These are phyloP conservation scores for Planiliza haematocheilus DNA, from an alignment of 2,113 vertebrate species.

Conservation along the genomic window DNA sequence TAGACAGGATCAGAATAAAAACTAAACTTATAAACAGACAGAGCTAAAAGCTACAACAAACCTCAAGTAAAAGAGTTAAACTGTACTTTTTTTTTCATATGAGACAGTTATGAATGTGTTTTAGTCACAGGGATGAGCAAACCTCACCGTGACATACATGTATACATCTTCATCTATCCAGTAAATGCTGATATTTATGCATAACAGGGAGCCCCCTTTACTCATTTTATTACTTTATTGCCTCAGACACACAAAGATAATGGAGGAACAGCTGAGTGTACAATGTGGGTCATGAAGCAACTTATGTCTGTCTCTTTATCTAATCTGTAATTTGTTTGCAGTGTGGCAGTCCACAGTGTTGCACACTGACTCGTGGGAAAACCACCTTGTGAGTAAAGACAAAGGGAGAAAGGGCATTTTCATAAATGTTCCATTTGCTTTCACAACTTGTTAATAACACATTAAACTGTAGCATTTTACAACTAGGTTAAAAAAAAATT, in stretches of 20 bases:
- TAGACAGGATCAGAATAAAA: no score
- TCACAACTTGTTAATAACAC: not conserved
- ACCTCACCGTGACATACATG: not conserved
- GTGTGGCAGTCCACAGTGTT: not conserved
- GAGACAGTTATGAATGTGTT: no score
- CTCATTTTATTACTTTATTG: slow-evolving; percentile 1
- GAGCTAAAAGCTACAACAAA: no score
- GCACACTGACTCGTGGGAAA: not conserved
- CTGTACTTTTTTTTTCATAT: no score
- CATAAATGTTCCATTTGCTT: not conserved
- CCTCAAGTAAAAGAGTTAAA: no score
- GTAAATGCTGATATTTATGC: not conserved
- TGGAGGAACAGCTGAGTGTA: not conserved
- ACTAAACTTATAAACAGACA: no score
- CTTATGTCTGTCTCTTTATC: not conserved
- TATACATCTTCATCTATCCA: not conserved
- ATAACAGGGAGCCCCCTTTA: not conserved
- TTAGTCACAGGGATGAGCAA: not conserved
- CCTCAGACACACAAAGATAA: slow-evolving; percentile 10
- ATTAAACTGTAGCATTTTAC: not conserved
- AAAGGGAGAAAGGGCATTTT: not conserved
- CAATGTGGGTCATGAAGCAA: not conserved
- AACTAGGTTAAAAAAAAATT: not conserved
- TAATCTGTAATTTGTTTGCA: slow-evolving; percentile 3
- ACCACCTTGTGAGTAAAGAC: not conserved